phyloP scores from a whole-genome alignment of 2,797 vertebrate species.

The Basileuterus tristriatus region DNA sequence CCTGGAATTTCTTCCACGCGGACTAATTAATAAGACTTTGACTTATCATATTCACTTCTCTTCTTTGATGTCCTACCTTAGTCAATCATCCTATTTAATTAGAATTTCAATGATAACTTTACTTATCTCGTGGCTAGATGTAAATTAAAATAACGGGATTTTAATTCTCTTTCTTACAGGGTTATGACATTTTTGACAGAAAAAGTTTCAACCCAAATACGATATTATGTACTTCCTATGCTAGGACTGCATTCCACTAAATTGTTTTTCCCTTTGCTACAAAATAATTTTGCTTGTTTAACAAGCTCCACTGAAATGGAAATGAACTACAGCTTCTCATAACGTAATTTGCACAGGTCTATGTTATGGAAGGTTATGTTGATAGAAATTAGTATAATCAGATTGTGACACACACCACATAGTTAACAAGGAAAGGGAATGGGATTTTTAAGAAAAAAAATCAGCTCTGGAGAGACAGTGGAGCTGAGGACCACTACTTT shows the following conservation, averaged over 20 bases:
- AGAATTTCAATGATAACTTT: slow-evolving; percentile 85
- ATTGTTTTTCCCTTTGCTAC: slow-evolving; percentile 72
- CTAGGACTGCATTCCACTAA: slow-evolving; percentile 49
- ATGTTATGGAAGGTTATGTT: slow-evolving; percentile 32
- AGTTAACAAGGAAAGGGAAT: slow-evolving; percentile 7
- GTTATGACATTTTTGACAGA: slow-evolving; percentile 76
- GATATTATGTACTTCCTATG: slow-evolving; percentile 66
- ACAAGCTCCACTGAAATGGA: slow-evolving; percentile 63
- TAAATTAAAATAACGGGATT: slow-evolving; percentile 84
- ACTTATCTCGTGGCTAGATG: slow-evolving; percentile 84
- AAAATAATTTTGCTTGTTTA: slow-evolving; percentile 67
- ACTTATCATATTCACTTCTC: slow-evolving; percentile 83
- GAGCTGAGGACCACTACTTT: neutral
- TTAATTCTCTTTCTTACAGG: slow-evolving; percentile 77
- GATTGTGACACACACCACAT: neutral
- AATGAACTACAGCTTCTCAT: slow-evolving; percentile 57
- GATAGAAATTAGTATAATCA: slow-evolving; percentile 41
- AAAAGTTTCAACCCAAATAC: slow-evolving; percentile 78
- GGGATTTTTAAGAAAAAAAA: neutral
- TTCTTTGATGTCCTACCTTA: slow-evolving; percentile 90
- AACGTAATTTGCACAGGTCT: slow-evolving; percentile 33
- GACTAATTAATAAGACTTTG: slow-evolving; percentile 88
- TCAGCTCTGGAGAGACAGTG: neutral
- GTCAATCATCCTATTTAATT: slow-evolving; percentile 88
- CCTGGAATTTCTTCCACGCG: slow-evolving; percentile 80